Evolutionary conservation across 2,797 vertebrate species (phyloP).

Genomic region (Petrocephalus schoutedeni): DNA sequence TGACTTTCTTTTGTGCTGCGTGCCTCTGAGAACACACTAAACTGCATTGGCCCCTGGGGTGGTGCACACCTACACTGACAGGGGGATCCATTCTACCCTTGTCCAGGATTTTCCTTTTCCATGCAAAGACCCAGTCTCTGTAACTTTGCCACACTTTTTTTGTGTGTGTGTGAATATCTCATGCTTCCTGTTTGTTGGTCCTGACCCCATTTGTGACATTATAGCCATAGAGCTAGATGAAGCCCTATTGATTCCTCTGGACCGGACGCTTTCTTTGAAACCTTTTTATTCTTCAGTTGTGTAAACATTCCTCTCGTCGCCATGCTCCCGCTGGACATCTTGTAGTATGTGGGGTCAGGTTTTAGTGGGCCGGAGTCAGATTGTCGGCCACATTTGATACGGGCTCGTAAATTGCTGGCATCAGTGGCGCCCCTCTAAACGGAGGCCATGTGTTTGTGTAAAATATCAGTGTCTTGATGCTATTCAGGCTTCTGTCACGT

Average conservation of each 20-base stretch:
- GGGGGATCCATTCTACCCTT: neutral
- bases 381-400: conserved; percentile 14
- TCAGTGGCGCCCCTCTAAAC: neutral
- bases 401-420: neutral
- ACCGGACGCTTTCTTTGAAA: neutral
- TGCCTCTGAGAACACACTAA: neutral
- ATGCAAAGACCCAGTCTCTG: neutral
- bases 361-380: neutral
- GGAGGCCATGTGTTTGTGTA: neutral
- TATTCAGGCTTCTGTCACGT: conserved; percentile 8
- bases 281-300: neutral
- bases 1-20: neutral
- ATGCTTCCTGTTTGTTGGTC: neutral
- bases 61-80: neutral
- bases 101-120: neutral
- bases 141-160: conserved; percentile 5
- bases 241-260: neutral
- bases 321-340: neutral
- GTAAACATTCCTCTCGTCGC: neutral
- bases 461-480: conserved; percentile 15
- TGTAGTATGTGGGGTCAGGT: conserved; percentile 3
- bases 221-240: neutral
- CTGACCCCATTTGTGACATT: neutral
- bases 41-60: neutral
- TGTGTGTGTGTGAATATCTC: conserved; percentile 12